Evolutionary conservation across 2,888 invertebrate genomes (phyloP).

Genomic region (Cantharis rufa): DNA sequence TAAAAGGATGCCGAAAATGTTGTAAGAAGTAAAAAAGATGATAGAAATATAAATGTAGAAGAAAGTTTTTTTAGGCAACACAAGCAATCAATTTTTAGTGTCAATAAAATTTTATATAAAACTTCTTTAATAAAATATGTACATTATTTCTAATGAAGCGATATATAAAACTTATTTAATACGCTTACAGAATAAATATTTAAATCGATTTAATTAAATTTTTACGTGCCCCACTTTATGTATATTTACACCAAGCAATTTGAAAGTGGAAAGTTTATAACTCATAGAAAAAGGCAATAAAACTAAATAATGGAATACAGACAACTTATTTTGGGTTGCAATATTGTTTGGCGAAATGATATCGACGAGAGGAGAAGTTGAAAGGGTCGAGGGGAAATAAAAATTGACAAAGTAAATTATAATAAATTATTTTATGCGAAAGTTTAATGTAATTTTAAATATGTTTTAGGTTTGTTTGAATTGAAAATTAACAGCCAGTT

Average conservation of each 20-base stretch:
- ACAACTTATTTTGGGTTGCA: neutral
- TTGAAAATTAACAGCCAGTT: conserved; percentile 1
- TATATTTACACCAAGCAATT: neutral
- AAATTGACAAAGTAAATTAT: neutral
- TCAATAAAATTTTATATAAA: neutral
- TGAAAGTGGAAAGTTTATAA: neutral
- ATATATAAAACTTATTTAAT: neutral
- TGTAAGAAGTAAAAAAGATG: neutral
- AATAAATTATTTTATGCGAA: neutral
- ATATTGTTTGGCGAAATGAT: neutral
- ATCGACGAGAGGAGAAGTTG: neutral
- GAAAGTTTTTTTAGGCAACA: neutral
- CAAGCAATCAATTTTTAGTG: neutral
- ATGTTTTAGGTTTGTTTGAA: neutral
- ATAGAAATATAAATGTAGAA: neutral
- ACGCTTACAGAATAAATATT: neutral
- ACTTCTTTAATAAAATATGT: neutral
- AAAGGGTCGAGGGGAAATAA: neutral
- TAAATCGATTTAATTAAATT: neutral
- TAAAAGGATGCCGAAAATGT: neutral
- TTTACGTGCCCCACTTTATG: neutral
- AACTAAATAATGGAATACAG: neutral
- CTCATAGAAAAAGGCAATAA: neutral
- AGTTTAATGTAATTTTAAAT: neutral
- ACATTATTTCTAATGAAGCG: neutral